Evolutionary conservation across 1,140 invertebrate genomes (phyloP), one percentile per base, ranked within the genome.

Genomic region (Lasioglossum baleicum): DNA sequence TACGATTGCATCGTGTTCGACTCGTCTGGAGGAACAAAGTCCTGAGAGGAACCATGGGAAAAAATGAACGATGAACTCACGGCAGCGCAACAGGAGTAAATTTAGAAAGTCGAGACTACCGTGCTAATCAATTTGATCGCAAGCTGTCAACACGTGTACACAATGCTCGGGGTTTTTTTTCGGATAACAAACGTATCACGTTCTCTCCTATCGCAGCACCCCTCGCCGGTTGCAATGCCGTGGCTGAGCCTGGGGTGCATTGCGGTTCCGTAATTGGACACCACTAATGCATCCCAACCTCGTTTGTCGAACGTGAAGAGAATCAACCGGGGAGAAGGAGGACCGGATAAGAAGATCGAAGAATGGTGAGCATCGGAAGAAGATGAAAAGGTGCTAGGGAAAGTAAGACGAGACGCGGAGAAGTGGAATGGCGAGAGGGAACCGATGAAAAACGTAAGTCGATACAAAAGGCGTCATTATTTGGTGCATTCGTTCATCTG

Each of bases 211-310:
- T 69, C 11, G 20, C 56, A 17, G 7, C 64, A 15, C 7, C 42
- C 17, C 63, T 63, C 4, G 67, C 31, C 75, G 56, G 35, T 73
- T 56, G 58, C 71, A 67, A 44, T 79, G 79, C 79, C 56, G 80
- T 69, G 63, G 56, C 83, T 78, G 72, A 61, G 42, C 42, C 44
- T 44, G 68, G 73, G 73, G 58, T 77, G 51, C 73, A 85, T 53
- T 72, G 71, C 67, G 60, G 51, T 53, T 35, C 65, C 75, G 81
- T 86, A 86, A 86, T 86, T 85, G 84, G 81, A 81, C 82, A 84
- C 82, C 78, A 58, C 76, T 88, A 88, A 88, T 88, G 84, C 87
- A 86, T 69, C 84, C 74, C 58, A 76, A 75, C 67, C 78, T 79
- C 79, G 86, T 79, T 75, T 83, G 70, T 71, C 64, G 75, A 75